Evolutionary conservation across 2,888 invertebrate species (phyloP).

Genomic region (Spodoptera littoralis): DNA sequence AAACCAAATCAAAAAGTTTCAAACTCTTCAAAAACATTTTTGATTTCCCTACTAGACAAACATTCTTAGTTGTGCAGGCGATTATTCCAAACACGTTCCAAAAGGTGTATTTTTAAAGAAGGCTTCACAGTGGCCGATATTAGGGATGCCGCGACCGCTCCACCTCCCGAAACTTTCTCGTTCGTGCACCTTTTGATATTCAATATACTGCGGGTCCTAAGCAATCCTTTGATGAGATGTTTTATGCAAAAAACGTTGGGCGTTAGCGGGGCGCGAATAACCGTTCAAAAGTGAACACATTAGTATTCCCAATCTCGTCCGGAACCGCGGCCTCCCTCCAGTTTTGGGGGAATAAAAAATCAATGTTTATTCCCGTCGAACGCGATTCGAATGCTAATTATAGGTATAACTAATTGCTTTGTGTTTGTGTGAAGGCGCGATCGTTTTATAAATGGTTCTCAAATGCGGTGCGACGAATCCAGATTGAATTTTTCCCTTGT

Average conservation of each 20-base stretch:
- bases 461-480: constrained; percentile 58
- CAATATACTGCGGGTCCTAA: constrained; percentile 86
- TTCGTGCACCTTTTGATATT: constrained; percentile 87
- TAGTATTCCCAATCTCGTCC: constrained; percentile 84
- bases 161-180: constrained; percentile 81
- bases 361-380: constrained; percentile 86
- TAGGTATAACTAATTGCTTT: constrained; percentile 84
- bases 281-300: constrained; percentile 88
- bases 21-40: constrained; percentile 58
- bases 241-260: constrained; percentile 89
- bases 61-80: constrained; percentile 61
- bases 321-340: constrained; percentile 76
- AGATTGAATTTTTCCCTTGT: constrained; percentile 65
- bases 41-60: constrained; percentile 59
- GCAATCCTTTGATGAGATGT: constrained; percentile 89
- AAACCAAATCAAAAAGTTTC: constrained; percentile 35
- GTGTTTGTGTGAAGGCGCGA: constrained; percentile 77
- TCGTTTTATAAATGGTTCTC: constrained; percentile 70
- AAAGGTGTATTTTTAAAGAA: constrained; percentile 87
- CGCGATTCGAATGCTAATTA: constrained; percentile 87
- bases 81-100: constrained; percentile 85
- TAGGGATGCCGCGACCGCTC: constrained; percentile 80
- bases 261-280: constrained; percentile 87
- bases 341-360: constrained; percentile 88
- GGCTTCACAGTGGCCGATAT: constrained; percentile 82